Base-by-base conservation (phyloP, 1,140 invertebrate species). In the Heliconius eleuchia region DNA sequence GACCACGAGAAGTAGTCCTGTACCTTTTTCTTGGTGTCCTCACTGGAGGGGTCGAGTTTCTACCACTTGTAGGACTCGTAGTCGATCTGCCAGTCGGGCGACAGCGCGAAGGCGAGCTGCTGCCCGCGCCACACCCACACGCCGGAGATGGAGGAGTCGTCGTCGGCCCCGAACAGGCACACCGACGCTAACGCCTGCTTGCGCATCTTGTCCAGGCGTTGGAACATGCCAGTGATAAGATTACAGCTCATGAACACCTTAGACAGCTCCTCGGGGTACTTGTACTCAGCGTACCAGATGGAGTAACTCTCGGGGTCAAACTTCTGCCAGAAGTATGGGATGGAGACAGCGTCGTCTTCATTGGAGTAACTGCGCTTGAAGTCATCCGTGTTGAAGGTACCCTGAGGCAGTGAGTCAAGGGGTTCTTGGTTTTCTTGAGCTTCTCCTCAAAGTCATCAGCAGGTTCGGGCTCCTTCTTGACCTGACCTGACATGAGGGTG, bases 311-410 rank as follows among this genome's bases (percentile, higher is more conserved):
- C 97, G 30, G 98, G 95, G 92, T 99, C 99, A 95, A 99, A 99
- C 91, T 99, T 98, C 87, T 99, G 96, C 98, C 99, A 99, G 95
- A 99, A 99, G 91, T 99, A 99, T 3, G 99, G 98, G 88, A 99
- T 97, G 57, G 99, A 99, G 87, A 97, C 97, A 46, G 96, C 95
- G 89, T 98, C 99, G 77, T 99, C 98, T 94, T 99, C 98, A 88
- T 99, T 99, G 70, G 99, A 99, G 93, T 99, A 99, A 85, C 96
- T 97, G 79, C 98, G 96, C 95, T 99, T 99, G 95, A 99, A 99
- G 89, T 99, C 98, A 88, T 99, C 99, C 96, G 99, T 97, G 88
- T 98, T 96, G 94, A 99, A 99, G 39, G 96, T 97, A 71, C 97
- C 98, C 96, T 98, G 97, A 80, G 98, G 98, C 90, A 99, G 95